A percentile compares a stretch with the other conserved stretches of the same genome.
Conservation (phyloP, 2,113 vertebrate species). For the Toxotes chatareus region DNA sequence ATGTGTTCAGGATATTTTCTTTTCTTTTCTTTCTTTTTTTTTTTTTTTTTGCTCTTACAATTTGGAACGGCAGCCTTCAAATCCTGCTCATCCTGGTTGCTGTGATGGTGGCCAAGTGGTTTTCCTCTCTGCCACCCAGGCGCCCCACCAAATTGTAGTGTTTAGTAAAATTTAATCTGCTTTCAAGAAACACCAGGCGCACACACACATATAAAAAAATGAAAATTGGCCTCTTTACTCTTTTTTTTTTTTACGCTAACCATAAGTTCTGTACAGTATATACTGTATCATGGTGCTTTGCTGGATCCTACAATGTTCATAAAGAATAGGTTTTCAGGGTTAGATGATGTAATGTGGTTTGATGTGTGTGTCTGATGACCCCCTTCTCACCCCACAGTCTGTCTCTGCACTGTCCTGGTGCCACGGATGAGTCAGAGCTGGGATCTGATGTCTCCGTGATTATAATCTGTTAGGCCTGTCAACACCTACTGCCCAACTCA, state of each 20-base stretch:
- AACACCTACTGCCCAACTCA: conserved; percentile 24
- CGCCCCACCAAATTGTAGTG: conserved; percentile 74
- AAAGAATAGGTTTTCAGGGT: conserved; percentile 45
- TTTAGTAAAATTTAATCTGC: conserved; percentile 71
- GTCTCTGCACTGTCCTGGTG: conserved; percentile 47
- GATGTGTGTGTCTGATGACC: conserved; percentile 69
- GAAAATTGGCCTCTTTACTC: conserved; percentile 36
- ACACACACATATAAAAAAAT: background rate
- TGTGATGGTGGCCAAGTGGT: conserved; percentile 69
- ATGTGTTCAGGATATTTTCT: conserved; percentile 27
- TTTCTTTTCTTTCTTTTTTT: no score
- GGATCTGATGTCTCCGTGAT: conserved; percentile 71
- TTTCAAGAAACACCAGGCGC: conserved; percentile 55
- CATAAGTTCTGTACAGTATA: conserved; percentile 15
- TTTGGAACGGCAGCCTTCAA: conserved; percentile 33
- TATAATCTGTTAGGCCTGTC: conserved; percentile 50
- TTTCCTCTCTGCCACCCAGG: conserved; percentile 79
- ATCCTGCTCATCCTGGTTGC: conserved; percentile 47
- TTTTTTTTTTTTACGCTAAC: conserved; percentile 32
- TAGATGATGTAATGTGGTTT: conserved; percentile 69
- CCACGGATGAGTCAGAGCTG: conserved; percentile 67
- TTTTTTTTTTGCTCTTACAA: conserved; percentile 16
- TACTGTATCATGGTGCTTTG: background rate
- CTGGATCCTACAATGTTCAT: conserved; percentile 14
- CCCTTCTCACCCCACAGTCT: conserved; percentile 51